phyloP scores from a whole-genome alignment of 2,888 invertebrate species.

The Antitype chi region DNA sequence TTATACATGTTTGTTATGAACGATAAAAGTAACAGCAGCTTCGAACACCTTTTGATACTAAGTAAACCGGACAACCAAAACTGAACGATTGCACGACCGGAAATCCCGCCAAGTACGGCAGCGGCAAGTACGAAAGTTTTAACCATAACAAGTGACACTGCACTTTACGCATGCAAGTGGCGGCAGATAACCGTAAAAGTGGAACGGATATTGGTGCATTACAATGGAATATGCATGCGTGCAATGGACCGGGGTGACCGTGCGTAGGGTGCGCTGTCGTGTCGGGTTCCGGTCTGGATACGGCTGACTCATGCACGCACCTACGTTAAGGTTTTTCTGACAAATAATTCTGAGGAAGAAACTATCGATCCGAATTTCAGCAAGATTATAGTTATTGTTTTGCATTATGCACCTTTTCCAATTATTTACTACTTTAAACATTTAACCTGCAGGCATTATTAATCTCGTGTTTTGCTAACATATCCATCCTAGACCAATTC shows the following conservation, averaged over 20 bases:
- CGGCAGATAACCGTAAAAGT: slow-evolving; percentile 80
- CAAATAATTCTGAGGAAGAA: background rate
- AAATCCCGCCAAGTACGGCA: slow-evolving; percentile 47
- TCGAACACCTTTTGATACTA: slow-evolving; percentile 1
- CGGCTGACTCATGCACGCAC: slow-evolving; percentile 70
- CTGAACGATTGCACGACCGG: slow-evolving; percentile 42
- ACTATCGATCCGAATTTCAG: background rate
- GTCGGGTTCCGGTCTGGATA: slow-evolving; percentile 80
- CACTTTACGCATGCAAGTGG: slow-evolving; percentile 69
- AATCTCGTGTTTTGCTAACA: slow-evolving; percentile 9
- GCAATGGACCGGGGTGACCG: slow-evolving; percentile 82
- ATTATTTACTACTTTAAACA: background rate
- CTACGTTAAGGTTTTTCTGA: background rate
- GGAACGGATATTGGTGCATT: slow-evolving; percentile 86
- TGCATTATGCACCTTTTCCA: background rate
- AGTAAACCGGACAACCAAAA: slow-evolving; percentile 35
- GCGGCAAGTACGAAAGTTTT: slow-evolving; percentile 53
- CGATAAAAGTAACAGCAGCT: slow-evolving; percentile 1
- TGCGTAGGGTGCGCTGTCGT: slow-evolving; percentile 68
- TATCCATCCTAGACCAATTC: slow-evolving; percentile 10
- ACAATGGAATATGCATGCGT: slow-evolving; percentile 76
- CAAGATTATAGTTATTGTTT: background rate
- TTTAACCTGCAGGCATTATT: background rate
- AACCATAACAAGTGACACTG: slow-evolving; percentile 64
- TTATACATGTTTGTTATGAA: slow-evolving; percentile 8